A percentile compares a stretch with the other conserved stretches of the same genome.
These are phyloP conservation scores for Gryllus longicercus DNA, from an alignment of 2,888 invertebrate genomes.

Conservation along the genomic window DNA sequence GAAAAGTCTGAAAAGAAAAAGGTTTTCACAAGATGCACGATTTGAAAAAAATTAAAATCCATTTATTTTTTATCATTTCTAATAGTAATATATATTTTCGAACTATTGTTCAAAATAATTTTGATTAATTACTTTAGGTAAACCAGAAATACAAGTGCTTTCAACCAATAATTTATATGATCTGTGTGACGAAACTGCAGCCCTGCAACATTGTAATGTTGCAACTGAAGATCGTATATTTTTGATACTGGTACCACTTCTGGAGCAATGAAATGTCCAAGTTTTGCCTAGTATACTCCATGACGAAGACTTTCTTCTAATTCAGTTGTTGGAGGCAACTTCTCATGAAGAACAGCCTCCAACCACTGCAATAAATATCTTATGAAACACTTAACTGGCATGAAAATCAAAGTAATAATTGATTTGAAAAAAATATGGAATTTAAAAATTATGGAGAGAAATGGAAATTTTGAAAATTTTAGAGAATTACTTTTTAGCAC, in stretches of 20 bases:
- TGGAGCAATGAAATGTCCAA: constrained; percentile 67
- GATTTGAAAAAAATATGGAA: no score
- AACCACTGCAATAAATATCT: constrained; percentile 55
- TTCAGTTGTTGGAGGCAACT: constrained; percentile 63
- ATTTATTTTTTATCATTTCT: neutral
- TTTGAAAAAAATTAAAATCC: neutral
- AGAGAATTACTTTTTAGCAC: no score
- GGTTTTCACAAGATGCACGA: neutral
- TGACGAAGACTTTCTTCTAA: constrained; percentile 71
- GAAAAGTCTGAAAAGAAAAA: constrained; percentile 60
- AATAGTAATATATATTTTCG: neutral
- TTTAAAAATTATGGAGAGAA: no score
- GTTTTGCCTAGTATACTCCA: constrained; percentile 72
- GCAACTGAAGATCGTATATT: constrained; percentile 70
- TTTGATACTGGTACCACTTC: constrained; percentile 61
- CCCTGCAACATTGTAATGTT: constrained; percentile 59
- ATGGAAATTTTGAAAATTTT: no score
- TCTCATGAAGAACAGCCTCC: constrained; percentile 65
- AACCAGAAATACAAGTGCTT: constrained; percentile 61
- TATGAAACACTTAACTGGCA: no score
- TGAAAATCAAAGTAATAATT: no score
- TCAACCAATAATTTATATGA: constrained; percentile 72
- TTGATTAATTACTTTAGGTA: constrained; percentile 59
- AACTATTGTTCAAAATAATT: neutral
- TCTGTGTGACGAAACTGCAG: constrained; percentile 76